Evolutionary conservation across 64 coral and sea anemone genomes (phyloP), one percentile per base, ranked within the genome.

Genomic region (Montipora capricornis): DNA sequence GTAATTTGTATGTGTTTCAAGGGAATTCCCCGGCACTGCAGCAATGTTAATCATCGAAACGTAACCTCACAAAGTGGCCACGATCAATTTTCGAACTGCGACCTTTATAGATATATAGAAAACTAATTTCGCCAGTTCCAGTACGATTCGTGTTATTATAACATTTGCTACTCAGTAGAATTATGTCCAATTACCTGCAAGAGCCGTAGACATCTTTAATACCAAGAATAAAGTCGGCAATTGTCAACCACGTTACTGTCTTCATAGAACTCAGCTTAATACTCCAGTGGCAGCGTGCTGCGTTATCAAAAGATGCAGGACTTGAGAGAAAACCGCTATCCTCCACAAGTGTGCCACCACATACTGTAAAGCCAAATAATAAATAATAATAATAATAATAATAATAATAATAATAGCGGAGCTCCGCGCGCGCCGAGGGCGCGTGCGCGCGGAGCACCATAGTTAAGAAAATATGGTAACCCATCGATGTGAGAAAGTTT

Each of bases 161-260:
- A 59, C 5, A 11, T 59, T 7, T 59, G 5, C 11, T 7, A 14
- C 70, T 20, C 8, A 73, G 20, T 73, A 20, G 17, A 0, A 22
- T 73, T 22, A 73, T 20, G 70, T 73, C 8, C 8, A 73, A 73
- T 75, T 75, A 75, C 73, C 73, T 75, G 73, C 73, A 75, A 75
- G 20, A 26, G 73, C 20, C 20, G 12, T 75, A 2, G 73, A 29
- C 2, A 59, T 75, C 24, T 45, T 44, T 29, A 10, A 75, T 59
- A 59, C 73, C 73, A 26, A 75, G 29, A 75, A 26, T 29, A 24
- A 75, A 75, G 20, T 75, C 73, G 20, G 73, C 6, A 29, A 75
- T 8, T 26, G 73, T 75, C 73, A 75, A 75, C 73, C 73, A 75
- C 26, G 26, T 45, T 2, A 75, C 9, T 2, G 73, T 26, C 1